Base-by-base conservation (phyloP, 2,888 invertebrate genomes). In the Melinaea marsaeus region DNA sequence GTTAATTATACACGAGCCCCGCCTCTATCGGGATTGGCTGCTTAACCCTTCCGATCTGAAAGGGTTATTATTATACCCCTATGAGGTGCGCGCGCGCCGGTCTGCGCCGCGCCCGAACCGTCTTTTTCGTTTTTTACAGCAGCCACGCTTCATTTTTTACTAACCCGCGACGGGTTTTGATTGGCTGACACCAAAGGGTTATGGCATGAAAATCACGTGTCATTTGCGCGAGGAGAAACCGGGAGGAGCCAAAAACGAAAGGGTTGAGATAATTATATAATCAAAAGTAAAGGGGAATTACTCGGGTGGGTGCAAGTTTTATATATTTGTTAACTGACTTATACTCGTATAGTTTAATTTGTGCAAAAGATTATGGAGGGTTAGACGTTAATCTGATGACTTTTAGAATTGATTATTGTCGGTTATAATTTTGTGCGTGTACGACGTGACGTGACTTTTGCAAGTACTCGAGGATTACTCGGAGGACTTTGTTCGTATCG, bases 41-140 rank as follows among this genome's bases (percentile, higher is more conserved):
- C 59, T 73, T 81, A 87, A 84, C 88, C 88, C 85, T 87, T 85
- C 81, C 78, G 73, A 72, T 66, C 72, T 74, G 79, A 88, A 90
- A 88, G 90, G 89, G 90, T 90, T 90, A 90, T 88, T 89, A 89
- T 82, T 88, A 86, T 80, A 74, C 77, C 81, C 82, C 81, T 76
- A 71, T 74, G 61, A 67, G 81, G 83, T 81, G 80, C 81, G 86
- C 85, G 85, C 79, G 84, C 79, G 75, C 72, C 77, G 77, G 69
- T 76, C 74, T 76, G 74, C 76, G 74, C 74, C 63, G 66, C 65
- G 66, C 65, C 68, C 70, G 65, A 57, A 55, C 55, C 79, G 75
- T 84, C 84, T 88, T 88, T 84, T 86, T 82, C 76, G 78, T 86
- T 89, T 89, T 90, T 89, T 88, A 85, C 73, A 69, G 68, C 61